A percentile compares a stretch with the other conserved stretches of the same genome.
These are phyloP conservation scores for Lamprotornis superbus DNA, from an alignment of 2,113 vertebrate genomes.

Conservation along the genomic window DNA sequence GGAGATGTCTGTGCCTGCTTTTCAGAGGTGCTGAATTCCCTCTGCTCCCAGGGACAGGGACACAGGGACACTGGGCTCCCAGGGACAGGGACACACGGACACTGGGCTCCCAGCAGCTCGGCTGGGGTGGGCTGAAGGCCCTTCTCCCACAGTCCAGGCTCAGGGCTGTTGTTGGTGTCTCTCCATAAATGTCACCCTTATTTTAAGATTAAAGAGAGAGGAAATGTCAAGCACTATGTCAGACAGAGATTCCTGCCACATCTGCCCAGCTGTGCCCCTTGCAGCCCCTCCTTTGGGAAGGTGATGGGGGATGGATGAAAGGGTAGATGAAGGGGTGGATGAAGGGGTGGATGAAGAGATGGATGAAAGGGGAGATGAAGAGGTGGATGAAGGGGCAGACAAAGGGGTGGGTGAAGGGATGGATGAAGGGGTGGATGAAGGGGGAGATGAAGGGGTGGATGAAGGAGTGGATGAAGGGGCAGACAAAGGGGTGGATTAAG, in stretches of 20 bases:
- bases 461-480: too few species aligned
- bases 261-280: background rate
- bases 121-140: too few species aligned
- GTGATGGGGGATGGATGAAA: background rate
- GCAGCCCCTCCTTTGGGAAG: background rate
- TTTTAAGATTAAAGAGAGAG: background rate
- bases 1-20: background rate
- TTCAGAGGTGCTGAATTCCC: background rate
- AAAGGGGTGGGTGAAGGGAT: too few species aligned
- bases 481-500: background rate
- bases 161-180: accelerated
- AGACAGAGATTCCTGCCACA: background rate
- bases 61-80: accelerated
- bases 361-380: background rate
- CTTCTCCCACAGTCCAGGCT: background rate
- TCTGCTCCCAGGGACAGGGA: background rate
- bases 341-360: too few species aligned
- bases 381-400: background rate
- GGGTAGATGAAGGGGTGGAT: background rate
- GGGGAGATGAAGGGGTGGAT: too few species aligned
- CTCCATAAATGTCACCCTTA: background rate
- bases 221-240: background rate
- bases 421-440: background rate
- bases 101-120: background rate
- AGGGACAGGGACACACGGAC: accelerated